These are phyloP conservation scores for Parazoanthus atlanticus DNA, from an alignment of 92 coral and sea anemone species.

Conservation along the genomic window DNA sequence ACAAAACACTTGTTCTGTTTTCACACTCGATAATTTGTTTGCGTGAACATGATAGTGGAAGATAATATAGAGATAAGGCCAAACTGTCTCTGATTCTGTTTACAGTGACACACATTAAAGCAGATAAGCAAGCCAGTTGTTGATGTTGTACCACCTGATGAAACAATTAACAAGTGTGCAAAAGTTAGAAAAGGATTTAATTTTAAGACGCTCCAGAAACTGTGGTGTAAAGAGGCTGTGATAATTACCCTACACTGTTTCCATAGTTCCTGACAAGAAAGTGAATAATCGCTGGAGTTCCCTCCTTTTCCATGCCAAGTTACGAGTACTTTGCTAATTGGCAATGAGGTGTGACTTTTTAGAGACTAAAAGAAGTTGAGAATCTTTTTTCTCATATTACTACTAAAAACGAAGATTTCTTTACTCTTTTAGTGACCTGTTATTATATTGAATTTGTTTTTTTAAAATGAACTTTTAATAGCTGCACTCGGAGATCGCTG, in stretches of 20 bases:
- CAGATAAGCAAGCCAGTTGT: constrained; percentile 24
- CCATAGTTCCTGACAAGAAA: background rate
- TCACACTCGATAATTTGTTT: constrained; percentile 58
- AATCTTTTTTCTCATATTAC: background rate
- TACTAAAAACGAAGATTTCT: background rate
- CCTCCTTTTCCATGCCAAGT: background rate
- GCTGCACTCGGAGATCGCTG: background rate
- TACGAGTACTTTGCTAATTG: constrained; percentile 27
- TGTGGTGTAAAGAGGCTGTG: constrained; percentile 12
- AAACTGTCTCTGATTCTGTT: constrained; percentile 27
- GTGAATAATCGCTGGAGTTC: background rate
- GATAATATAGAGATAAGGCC: constrained; percentile 27
- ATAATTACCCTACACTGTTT: background rate
- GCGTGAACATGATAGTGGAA: constrained; percentile 59
- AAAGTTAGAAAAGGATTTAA: background rate
- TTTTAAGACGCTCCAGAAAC: constrained; percentile 2
- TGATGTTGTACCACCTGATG: constrained; percentile 13
- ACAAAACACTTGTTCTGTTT: constrained; percentile 30
- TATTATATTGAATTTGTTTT: no score
- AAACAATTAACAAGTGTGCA: constrained; percentile 32
- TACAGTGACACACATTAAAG: constrained; percentile 9
- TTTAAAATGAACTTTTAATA: background rate
- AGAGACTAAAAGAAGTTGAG: background rate
- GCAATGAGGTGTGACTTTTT: background rate
- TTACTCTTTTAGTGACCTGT: background rate